Base-by-base conservation (phyloP, 2,113 vertebrate species). In the Oncorhynchus masou region DNA sequence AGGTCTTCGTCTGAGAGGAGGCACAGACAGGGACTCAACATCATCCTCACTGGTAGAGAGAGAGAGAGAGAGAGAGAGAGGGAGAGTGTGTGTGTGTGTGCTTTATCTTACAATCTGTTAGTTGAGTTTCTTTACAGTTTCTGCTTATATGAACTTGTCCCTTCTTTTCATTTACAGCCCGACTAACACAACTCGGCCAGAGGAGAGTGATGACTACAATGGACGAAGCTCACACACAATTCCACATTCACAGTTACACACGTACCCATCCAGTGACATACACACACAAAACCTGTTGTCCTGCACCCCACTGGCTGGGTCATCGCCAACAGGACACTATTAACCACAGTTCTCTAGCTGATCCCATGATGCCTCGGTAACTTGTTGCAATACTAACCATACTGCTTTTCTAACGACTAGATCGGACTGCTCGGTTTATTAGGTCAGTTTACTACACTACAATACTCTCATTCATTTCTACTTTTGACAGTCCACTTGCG, bases 1-100 rank as follows among this genome's bases (percentile, higher is more conserved):
- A 96, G 91, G 95, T 96, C 89, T 97, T 96, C 59, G 93, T 96
- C 86, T 97, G 94, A 96, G 78, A 19, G 51, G 3, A 16, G 12
- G 12, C 51, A 34, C 25, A 24, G 20, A 34, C 3, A 4, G 29
- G 16, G 60, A 82, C 31, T 39, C 64, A 31, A 15, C 62, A 57
- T 80, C 7, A 72, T 83, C 29, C 25, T 80, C 74, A 27, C 80
- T 73, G 89, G 88, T 91, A 62, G 65, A 15, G 62, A 68, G 57
- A 16, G 19, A 27, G 16, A 11, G 22, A 22, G 45, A 29, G 62
- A 8, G 62, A n/a, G 62, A n/a, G 9, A 8, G 62, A 4, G 62
- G 1, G 29, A 0, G 27, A 27, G 27, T 3, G 27, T 2, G 27
- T 3, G 27, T 27, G 3, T 27, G 15, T n/a, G n/a, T 16, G 51